Evolutionary conservation across 2,113 vertebrate genomes (phyloP).

Genomic region (Murina feae): DNA sequence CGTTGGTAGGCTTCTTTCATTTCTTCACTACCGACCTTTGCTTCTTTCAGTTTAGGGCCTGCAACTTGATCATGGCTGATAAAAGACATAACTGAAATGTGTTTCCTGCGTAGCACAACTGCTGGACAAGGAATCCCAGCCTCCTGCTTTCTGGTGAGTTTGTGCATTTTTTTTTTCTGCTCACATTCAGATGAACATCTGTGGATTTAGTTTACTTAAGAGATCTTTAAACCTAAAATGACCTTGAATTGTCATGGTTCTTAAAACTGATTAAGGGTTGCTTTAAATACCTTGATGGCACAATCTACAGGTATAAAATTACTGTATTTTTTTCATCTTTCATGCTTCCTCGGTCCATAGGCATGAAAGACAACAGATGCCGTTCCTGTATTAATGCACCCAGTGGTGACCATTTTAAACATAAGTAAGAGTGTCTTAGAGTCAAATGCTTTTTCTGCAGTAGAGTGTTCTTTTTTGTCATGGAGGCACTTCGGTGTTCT

Average conservation of each 20-base stretch:
- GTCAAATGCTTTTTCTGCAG: conserved; percentile 97
- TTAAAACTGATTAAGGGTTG: conserved; percentile 89
- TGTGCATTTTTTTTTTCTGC: conserved; percentile 99
- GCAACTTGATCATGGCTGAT: conserved; percentile 94
- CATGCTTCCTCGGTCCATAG: conserved; percentile 88
- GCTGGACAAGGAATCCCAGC: conserved; percentile 92
- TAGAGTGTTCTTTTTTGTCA: conserved; percentile 98
- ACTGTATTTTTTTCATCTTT: conserved; percentile 78
- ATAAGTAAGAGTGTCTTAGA: conserved; percentile 94
- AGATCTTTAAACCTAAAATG: conserved; percentile 97
- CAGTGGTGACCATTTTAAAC: conserved; percentile 98
- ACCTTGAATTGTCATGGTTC: conserved; percentile 97
- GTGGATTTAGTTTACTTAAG: conserved; percentile 96
- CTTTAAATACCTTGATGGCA: conserved; percentile 99
- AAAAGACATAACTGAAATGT: conserved; percentile 98
- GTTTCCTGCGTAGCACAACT: conserved; percentile 94
- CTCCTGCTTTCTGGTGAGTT: conserved; percentile 93
- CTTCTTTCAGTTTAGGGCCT: conserved; percentile 95
- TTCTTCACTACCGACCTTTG: conserved; percentile 86
- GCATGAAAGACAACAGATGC: conserved; percentile 98
- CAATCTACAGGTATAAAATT: conserved; percentile 89
- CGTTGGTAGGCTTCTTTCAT: conserved; percentile 91
- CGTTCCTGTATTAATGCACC: conserved; percentile 97
- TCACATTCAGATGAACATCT: conserved; percentile 97
- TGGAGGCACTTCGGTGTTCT: conserved; percentile 92